phyloP scores from a whole-genome alignment of 2,888 invertebrate species.

The Latheticus oryzae region DNA sequence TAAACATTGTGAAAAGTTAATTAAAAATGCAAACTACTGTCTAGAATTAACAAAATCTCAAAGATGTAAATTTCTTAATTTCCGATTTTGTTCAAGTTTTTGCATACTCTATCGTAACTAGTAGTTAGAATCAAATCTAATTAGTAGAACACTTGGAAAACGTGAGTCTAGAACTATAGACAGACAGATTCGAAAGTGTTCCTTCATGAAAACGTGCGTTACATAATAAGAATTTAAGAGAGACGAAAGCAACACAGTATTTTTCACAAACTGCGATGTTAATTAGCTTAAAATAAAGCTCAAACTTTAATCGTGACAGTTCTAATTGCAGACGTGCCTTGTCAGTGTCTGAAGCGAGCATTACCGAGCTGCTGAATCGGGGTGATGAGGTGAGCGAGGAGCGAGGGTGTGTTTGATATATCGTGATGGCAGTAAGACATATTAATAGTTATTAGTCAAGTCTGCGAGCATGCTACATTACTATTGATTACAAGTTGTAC shows the following conservation, averaged over 20 bases:
- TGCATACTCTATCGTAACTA: conserved; percentile 1
- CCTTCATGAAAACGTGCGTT: conserved; percentile 25
- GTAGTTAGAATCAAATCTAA: conserved; percentile 9
- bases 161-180: conserved; percentile 7
- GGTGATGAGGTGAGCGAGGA: conserved; percentile 46
- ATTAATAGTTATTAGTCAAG: conserved; percentile 66
- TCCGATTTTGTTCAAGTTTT: too few relatives aligned
- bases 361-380: conserved; percentile 50
- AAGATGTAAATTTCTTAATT: too few relatives aligned
- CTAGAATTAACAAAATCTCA: too few relatives aligned
- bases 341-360: conserved; percentile 51
- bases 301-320: conserved; percentile 47
- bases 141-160: conserved; percentile 5
- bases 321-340: conserved; percentile 50
- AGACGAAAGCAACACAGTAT: conserved; percentile 14
- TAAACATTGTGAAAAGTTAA: too few relatives aligned
- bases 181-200: conserved; percentile 10
- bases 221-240: conserved; percentile 17
- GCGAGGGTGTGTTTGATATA: conserved; percentile 61
- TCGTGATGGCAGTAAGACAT: conserved; percentile 64
- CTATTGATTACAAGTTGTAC: conserved; percentile 63
- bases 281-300: conserved; percentile 46
- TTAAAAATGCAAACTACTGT: too few relatives aligned
- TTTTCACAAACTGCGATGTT: conserved; percentile 41
- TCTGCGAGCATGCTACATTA: conserved; percentile 62